Conservation (phyloP, 2,888 invertebrate genomes). For the Eupithecia subfuscata region DNA sequence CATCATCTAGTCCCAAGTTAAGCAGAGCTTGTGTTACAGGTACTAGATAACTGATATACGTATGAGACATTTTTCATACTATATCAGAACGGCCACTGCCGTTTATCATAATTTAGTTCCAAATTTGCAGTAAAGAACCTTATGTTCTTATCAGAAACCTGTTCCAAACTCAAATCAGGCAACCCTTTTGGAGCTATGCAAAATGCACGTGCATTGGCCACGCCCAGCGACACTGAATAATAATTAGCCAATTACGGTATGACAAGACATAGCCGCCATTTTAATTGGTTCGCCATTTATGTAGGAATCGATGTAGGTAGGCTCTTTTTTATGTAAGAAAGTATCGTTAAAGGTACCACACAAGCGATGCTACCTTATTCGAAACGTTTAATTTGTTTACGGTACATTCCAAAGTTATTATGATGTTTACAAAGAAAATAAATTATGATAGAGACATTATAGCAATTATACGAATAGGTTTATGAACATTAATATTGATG, state of each 20-base stretch:
- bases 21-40: too few species aligned
- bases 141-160: conserved; percentile 19
- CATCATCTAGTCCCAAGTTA: too few species aligned
- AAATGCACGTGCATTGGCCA: conserved; percentile 61
- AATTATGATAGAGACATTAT: not conserved
- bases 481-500: not conserved
- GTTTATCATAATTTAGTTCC: not conserved
- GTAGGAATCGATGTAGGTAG: conserved; percentile 62
- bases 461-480: not conserved
- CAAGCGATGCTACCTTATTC: not conserved
- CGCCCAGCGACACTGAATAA: conserved; percentile 73
- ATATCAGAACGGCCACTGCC: too few species aligned
- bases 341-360: conserved; percentile 13
- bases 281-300: conserved; percentile 75
- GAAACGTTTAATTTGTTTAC: not conserved
- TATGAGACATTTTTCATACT: too few species aligned
- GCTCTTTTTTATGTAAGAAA: conserved; percentile 25
- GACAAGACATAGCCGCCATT: conserved; percentile 78
- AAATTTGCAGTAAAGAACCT: not conserved
- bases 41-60: too few species aligned
- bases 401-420: not conserved
- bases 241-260: conserved; percentile 82
- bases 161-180: conserved; percentile 29
- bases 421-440: not conserved
- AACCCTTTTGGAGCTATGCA: conserved; percentile 32